Evolutionary conservation across 64 coral and sea anemone genomes (phyloP).

Genomic region (Stichodactyla mertensii): DNA sequence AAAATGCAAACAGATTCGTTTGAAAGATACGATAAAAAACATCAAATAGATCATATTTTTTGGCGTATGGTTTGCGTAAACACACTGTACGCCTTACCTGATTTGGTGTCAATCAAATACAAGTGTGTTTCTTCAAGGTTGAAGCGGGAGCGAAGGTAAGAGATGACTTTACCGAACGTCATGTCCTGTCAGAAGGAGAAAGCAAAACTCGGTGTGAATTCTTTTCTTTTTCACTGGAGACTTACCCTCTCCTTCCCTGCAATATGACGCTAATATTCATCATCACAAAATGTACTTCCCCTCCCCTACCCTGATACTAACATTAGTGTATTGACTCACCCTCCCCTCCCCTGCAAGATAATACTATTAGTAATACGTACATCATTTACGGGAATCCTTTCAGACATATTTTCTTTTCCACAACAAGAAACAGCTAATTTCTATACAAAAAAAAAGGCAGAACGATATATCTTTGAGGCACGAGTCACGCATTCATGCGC

Average conservation of each 20-base stretch:
- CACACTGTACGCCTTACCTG: slow-evolving; percentile 45
- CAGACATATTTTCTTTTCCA: slow-evolving; percentile 39
- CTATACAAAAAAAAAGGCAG: neutral
- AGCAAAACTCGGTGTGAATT: neutral
- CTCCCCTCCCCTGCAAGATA: too few relatives aligned
- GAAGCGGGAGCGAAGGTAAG: slow-evolving; percentile 55
- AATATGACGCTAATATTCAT: too few relatives aligned
- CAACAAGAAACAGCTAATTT: slow-evolving; percentile 52
- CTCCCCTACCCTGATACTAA: too few relatives aligned
- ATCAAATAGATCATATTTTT: neutral
- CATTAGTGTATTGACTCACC: too few relatives aligned
- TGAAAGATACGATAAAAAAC: neutral
- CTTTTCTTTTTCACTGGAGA: too few relatives aligned
- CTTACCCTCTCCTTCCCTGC: too few relatives aligned
- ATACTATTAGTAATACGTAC: neutral
- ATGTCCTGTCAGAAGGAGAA: slow-evolving; percentile 60
- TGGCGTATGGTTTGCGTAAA: too few relatives aligned
- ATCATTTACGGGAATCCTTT: slow-evolving; percentile 43
- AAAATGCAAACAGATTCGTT: too few relatives aligned
- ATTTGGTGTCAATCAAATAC: slow-evolving; percentile 83
- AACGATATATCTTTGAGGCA: neutral
- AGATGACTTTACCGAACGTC: slow-evolving; percentile 88
- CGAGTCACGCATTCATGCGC: neutral
- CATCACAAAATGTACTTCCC: too few relatives aligned
- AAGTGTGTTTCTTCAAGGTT: slow-evolving; percentile 38